A percentile compares a stretch with the other conserved stretches of the same genome.
These are phyloP conservation scores for Drosophila rubida DNA, from an alignment of 2,888 invertebrate species.

Conservation along the genomic window DNA sequence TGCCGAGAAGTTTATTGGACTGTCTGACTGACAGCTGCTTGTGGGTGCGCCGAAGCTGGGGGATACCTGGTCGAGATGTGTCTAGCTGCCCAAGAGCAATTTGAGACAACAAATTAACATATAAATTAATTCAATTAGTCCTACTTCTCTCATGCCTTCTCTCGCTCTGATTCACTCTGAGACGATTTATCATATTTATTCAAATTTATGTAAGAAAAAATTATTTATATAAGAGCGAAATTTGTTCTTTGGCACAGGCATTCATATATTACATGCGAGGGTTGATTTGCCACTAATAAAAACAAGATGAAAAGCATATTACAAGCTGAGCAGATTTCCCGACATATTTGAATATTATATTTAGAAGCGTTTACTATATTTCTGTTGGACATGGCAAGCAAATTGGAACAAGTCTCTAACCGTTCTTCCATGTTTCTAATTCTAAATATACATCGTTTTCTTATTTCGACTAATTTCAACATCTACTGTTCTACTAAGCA, in stretches of 20 bases:
- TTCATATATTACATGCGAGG: slow-evolving; percentile 1
- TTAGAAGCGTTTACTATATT: no score
- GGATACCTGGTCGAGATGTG: slow-evolving; percentile 8
- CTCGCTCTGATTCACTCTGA: slow-evolving; percentile 27
- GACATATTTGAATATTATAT: no score
- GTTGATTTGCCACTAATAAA: neutral
- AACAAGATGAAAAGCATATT: neutral
- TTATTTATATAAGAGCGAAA: slow-evolving; percentile 7
- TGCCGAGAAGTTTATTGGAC: slow-evolving; percentile 2
- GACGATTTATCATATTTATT: slow-evolving; percentile 8
- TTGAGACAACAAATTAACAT: slow-evolving; percentile 47
- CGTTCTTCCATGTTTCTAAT: no score
- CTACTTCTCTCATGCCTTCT: slow-evolving; percentile 17
- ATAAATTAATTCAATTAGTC: slow-evolving; percentile 55
- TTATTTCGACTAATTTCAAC: neutral
- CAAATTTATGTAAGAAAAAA: slow-evolving; percentile 20
- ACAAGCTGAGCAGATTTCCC: neutral
- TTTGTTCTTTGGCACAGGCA: neutral
- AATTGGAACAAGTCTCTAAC: no score
- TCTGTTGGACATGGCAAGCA: no score
- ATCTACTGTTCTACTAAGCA: neutral
- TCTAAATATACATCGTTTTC: neutral
- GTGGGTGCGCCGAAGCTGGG: neutral
- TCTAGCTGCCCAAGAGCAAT: slow-evolving; percentile 7
- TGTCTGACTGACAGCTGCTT: neutral